Base-by-base conservation (phyloP, 2,797 vertebrate species). In the Erethizon dorsatum region DNA sequence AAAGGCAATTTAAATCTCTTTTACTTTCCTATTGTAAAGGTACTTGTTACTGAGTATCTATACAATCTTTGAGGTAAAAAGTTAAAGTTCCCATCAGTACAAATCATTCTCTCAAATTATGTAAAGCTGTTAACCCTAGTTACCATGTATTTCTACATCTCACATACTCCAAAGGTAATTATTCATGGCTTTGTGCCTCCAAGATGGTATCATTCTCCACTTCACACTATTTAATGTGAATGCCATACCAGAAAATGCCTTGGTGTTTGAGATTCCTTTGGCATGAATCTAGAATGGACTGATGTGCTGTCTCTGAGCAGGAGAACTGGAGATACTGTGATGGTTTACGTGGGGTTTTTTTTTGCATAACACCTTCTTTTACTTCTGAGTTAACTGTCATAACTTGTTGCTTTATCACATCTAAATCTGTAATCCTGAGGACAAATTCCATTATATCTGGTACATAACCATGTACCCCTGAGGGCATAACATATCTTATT, bases 231-330 rank as follows among this genome's bases (percentile, higher is more conserved):
- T 59, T 69, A 33, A 67, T 26, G 50, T 90, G 83, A 82, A 63
- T 79, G 52, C 28, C 26, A 1, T 87, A 73, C 86, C 69, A 83
- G 47, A 83, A 95, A 95, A 54, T 37, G 17, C 52, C 45, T 85
- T 95, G 26, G 41, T 84, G 56, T 95, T 89, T 90, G 79, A 90
- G 8, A 61, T 95, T 96, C 86, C 28, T 92, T 75, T 90, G 85
- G 20, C 85, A 61, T 63, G n/a, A 94, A 75, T 95, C 41, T 57
- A 67, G 45, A 78, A n/a, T 87, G 47, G 52, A 69, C 82, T 52
- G 31, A 26, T 67, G 2, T 63, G 26, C 45, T 85, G 31, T 47
- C 20, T 96, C 12, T 56, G 69, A 73, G 57, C 47, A 82, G 85
- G 77, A 91, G 54, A 67, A 78, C 11, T 52, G 54, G 69, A 84